Percentiles rank a stretch among this genome's conserved stretches.
Evolutionary conservation across 2,113 vertebrate genomes (phyloP).

Genomic region (Centropus unirufus): DNA sequence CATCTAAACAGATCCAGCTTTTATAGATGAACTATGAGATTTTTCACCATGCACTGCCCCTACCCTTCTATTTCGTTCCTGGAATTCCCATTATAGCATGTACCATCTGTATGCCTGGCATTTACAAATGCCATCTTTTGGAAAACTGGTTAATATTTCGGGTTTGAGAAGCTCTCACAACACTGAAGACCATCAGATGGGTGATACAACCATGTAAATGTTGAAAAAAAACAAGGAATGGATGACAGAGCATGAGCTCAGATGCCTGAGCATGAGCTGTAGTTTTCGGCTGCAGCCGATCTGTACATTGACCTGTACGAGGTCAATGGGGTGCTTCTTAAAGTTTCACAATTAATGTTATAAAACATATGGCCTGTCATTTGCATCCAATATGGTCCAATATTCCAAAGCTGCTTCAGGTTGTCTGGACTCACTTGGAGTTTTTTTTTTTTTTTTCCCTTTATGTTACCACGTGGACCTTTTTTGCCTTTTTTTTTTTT

Average conservation of each 20-base stretch:
- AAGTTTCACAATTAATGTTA: constrained; percentile 31
- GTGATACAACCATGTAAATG: not conserved
- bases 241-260: not conserved
- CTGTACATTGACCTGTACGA: not conserved
- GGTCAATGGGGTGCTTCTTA: not conserved
- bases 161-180: not conserved
- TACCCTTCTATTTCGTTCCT: not conserved
- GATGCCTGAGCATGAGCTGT: constrained; percentile 17
- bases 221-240: constrained; percentile 21
- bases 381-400: constrained; percentile 31
- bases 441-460: too few species aligned
- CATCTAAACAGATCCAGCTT: not conserved
- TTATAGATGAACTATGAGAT: not conserved
- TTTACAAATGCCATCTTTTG: constrained; percentile 19
- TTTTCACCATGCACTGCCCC: not conserved
- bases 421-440: constrained; percentile 14
- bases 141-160: not conserved
- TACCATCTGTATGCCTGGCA: constrained; percentile 32
- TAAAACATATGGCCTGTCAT: constrained; percentile 42
- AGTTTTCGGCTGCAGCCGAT: not conserved
- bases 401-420: constrained; percentile 18
- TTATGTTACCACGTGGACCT: not conserved
- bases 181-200: constrained; percentile 30
- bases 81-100: not conserved
- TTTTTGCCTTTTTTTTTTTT: not conserved